Evolutionary conservation across 2,888 invertebrate genomes (phyloP).

Genomic region (Phania funesta): DNA sequence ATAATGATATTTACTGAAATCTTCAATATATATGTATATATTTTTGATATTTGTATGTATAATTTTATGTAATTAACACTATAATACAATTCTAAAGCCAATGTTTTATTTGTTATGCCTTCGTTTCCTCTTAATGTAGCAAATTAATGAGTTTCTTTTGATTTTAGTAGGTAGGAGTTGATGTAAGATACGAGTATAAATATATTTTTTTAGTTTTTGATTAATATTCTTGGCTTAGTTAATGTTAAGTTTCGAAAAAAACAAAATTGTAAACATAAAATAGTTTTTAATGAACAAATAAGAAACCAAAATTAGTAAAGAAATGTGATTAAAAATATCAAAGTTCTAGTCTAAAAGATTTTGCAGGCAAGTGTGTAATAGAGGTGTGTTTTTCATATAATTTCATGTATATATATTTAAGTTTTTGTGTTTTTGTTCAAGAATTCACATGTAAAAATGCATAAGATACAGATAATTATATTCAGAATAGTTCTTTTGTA

Average conservation of each 20-base stretch:
- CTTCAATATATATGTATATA: slow-evolving; percentile 3
- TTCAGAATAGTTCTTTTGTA: slow-evolving; percentile 6
- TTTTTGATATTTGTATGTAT: slow-evolving; percentile 2
- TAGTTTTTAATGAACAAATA: slow-evolving; percentile 3
- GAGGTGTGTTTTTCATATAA: slow-evolving; percentile 30
- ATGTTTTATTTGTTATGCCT: slow-evolving; percentile 27
- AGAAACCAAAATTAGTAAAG: slow-evolving; percentile 11
- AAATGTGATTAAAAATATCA: slow-evolving; percentile 32
- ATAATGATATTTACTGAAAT: slow-evolving; percentile 40
- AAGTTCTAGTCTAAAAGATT: slow-evolving; percentile 51
- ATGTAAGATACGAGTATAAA: slow-evolving; percentile 10
- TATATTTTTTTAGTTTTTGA: not conserved
- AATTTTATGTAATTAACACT: slow-evolving; percentile 14
- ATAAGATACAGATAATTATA: slow-evolving; percentile 1
- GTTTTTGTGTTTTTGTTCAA: slow-evolving; percentile 10
- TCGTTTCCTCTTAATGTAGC: slow-evolving; percentile 16
- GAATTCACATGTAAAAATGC: slow-evolving; percentile 9
- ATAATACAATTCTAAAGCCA: slow-evolving; percentile 53
- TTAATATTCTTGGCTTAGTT: slow-evolving; percentile 31
- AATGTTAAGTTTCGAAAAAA: slow-evolving; percentile 5
- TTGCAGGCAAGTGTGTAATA: slow-evolving; percentile 60
- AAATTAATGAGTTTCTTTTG: slow-evolving; percentile 22
- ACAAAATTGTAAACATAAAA: slow-evolving; percentile 15
- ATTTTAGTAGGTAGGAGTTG: slow-evolving; percentile 46
- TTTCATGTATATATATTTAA: not conserved